A percentile compares a stretch with the other conserved stretches of the same genome.
Conservation (phyloP, 2,888 invertebrate genomes). For the Merodon equestris region DNA sequence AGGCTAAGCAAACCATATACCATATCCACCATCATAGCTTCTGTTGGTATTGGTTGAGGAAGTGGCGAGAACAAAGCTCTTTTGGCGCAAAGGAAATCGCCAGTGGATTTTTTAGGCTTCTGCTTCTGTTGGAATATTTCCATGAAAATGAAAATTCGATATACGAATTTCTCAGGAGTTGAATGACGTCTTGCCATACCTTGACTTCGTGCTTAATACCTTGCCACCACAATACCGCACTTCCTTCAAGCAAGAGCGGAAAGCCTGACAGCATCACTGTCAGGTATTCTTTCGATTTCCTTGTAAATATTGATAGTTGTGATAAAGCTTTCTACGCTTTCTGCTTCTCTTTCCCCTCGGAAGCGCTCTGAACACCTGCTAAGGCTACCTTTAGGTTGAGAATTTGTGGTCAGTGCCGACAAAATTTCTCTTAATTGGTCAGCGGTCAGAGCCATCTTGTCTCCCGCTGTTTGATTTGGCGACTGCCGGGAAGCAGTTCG, state of each 20-base stretch:
- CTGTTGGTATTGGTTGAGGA: not conserved
- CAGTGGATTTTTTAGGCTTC: conserved; percentile 9
- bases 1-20: conserved; percentile 9
- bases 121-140: conserved; percentile 25
- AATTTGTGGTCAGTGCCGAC: no score
- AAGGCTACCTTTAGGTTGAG: no score
- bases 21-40: conserved; percentile 20
- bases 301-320: conserved; percentile 51
- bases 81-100: conserved; percentile 10
- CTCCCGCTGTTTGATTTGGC: no score
- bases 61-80: not conserved
- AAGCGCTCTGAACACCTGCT: no score
- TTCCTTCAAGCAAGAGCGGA: conserved; percentile 50
- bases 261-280: conserved; percentile 58
- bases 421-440: no score
- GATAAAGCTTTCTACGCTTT: no score
- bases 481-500: no score
- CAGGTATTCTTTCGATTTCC: conserved; percentile 52
- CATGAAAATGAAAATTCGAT: conserved; percentile 9
- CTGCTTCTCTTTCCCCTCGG: no score
- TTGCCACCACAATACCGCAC: conserved; percentile 67
- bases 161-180: conserved; percentile 10
- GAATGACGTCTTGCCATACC: not conserved
- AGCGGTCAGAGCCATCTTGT: no score
- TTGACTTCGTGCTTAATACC: conserved; percentile 49